These are phyloP conservation scores for Onychomys torridus DNA, from an alignment of 2,797 vertebrate species.

Conservation along the genomic window DNA sequence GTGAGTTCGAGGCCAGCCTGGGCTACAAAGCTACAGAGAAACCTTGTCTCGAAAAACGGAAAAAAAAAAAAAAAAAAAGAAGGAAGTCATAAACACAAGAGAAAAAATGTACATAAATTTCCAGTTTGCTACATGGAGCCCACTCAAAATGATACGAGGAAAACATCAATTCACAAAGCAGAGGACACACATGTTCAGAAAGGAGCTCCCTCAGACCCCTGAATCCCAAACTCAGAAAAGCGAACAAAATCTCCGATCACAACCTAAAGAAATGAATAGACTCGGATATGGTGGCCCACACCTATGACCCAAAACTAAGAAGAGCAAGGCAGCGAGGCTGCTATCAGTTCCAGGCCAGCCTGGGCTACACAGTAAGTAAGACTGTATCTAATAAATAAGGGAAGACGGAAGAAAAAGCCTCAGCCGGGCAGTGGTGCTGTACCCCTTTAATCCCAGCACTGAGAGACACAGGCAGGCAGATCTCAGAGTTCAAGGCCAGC, in stretches of 20 bases:
- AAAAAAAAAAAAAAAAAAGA: no score
- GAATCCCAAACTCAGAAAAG: slow-evolving; percentile 49
- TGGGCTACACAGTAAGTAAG: neutral
- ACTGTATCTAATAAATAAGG: neutral
- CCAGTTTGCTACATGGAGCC: neutral
- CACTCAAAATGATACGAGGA: neutral
- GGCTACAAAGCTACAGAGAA: no score
- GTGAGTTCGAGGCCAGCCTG: no score
- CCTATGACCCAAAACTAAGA: neutral
- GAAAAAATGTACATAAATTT: neutral
- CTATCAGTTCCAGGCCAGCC: neutral
- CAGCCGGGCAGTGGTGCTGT: neutral
- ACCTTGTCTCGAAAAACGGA: no score
- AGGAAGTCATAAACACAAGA: neutral
- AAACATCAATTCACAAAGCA: neutral
- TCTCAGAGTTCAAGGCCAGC: neutral
- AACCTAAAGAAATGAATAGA: neutral
- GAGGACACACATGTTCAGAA: neutral
- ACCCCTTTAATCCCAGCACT: neutral
- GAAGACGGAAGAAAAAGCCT: neutral
- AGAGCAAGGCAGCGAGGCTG: neutral
- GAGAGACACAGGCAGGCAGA: neutral
- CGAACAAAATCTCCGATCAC: slow-evolving; percentile 22
- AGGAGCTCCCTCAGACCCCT: neutral
- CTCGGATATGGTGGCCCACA: neutral